Conservation (phyloP, 1,140 invertebrate genomes). For the Lutraria rhynchaena region DNA sequence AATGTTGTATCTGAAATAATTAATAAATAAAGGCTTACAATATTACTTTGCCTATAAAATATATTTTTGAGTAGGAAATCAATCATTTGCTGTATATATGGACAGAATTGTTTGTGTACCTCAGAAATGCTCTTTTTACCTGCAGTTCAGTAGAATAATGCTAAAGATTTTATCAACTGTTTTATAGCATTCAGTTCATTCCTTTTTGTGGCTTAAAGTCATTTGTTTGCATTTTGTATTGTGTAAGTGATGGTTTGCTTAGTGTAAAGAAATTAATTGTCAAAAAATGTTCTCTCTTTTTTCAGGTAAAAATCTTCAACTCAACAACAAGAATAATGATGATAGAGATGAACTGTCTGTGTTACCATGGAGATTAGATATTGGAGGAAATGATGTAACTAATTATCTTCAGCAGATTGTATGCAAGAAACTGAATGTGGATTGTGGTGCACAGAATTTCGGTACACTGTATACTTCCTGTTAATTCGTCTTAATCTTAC, state of each 20-base stretch:
- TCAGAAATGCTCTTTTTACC: not conserved
- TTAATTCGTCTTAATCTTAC: too few species aligned
- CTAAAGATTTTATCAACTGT: not conserved
- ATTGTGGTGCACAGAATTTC: too few species aligned
- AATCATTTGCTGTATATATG: too few species aligned
- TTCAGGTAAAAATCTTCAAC: not conserved
- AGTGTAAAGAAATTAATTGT: not conserved
- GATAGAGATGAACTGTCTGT: not conserved
- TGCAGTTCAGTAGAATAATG: not conserved
- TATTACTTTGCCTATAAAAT: too few species aligned
- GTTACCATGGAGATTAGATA: not conserved
- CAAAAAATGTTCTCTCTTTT: not conserved
- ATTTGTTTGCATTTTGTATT: not conserved
- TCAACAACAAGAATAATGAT: too few species aligned
- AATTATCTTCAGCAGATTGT: not conserved
- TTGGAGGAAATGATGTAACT: conserved; percentile 8
- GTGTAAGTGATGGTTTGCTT: not conserved
- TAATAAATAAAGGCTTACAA: too few species aligned
- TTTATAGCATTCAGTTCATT: not conserved
- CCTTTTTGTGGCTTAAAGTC: too few species aligned
- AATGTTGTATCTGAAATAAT: too few species aligned
- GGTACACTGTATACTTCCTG: too few species aligned
- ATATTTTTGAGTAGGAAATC: too few species aligned
- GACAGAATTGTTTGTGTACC: not conserved
- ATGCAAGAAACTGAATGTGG: not conserved